Evolutionary conservation across 2,797 vertebrate species (phyloP).

Genomic region (Betta splendens): DNA sequence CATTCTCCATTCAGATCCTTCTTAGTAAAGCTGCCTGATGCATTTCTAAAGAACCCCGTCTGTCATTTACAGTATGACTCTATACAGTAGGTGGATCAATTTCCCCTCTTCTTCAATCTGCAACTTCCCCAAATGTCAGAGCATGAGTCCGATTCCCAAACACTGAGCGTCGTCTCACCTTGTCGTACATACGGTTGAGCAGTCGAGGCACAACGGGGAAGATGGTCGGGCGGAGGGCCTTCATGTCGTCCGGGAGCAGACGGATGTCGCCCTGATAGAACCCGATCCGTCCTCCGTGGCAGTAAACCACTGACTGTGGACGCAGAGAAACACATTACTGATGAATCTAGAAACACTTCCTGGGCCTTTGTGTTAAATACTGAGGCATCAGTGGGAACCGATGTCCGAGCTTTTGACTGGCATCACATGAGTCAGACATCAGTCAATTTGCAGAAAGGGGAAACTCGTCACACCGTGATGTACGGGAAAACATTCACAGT

Average conservation of each 20-base stretch:
- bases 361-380: not conserved
- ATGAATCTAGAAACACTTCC: not conserved
- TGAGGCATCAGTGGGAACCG: not conserved
- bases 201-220: constrained; percentile 96
- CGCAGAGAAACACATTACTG: constrained; percentile 19
- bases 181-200: constrained; percentile 98
- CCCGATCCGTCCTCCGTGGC: constrained; percentile 93
- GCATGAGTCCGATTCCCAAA: too few species aligned
- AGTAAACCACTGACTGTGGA: constrained; percentile 93
- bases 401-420: not conserved
- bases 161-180: constrained; percentile 85
- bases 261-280: constrained; percentile 98
- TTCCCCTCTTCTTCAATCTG: too few species aligned
- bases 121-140: too few species aligned
- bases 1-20: too few species aligned
- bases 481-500: not conserved
- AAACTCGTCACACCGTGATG: constrained; percentile 7
- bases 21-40: too few species aligned
- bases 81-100: too few species aligned
- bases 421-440: constrained; percentile 3
- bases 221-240: constrained; percentile 91
- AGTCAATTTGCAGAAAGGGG: constrained; percentile 22
- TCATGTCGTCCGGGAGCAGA: constrained; percentile 97
- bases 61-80: too few species aligned
- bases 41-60: constrained; percentile 3